Evolutionary conservation across 2,797 vertebrate genomes (phyloP).

Genomic region (Chrysocyon brachyurus): DNA sequence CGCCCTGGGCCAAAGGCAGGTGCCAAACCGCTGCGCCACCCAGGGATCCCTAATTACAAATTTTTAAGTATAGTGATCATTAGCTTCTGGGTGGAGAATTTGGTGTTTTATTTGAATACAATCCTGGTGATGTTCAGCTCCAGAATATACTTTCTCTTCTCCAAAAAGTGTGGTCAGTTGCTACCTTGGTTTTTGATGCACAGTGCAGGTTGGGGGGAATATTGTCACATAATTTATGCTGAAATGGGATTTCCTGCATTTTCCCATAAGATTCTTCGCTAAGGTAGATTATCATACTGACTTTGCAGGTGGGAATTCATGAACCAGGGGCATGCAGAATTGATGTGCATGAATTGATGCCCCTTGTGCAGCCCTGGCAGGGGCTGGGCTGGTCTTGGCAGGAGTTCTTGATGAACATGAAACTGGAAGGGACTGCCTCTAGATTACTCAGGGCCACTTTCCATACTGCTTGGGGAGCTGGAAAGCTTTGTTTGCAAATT

Average conservation of each 20-base stretch:
- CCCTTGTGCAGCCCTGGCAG: not conserved
- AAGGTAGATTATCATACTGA: not conserved
- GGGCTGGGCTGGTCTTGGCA: not conserved
- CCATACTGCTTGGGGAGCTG: not conserved
- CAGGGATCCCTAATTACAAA: constrained; percentile 69
- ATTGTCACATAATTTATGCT: not conserved
- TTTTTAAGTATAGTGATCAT: constrained; percentile 74
- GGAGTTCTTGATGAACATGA: not conserved
- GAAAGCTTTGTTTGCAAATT: constrained; percentile 57
- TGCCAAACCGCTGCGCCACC: too few relatives aligned
- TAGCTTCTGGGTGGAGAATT: constrained; percentile 72
- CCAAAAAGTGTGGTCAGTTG: not conserved
- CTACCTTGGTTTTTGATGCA: not conserved
- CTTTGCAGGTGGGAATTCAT: not conserved
- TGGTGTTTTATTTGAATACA: constrained; percentile 67
- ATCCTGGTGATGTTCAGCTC: constrained; percentile 25
- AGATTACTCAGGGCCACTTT: constrained; percentile 58
- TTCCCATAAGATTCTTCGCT: not conserved
- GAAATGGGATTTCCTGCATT: constrained; percentile 26
- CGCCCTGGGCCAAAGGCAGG: too few relatives aligned
- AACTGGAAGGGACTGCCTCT: not conserved
- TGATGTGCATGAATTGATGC: not conserved
- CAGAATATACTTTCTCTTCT: not conserved
- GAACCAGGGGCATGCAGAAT: not conserved
- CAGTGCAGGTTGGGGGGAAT: not conserved